These are phyloP conservation scores for Perca schrenkii DNA, from an alignment of 2,113 vertebrate species.

Conservation along the genomic window DNA sequence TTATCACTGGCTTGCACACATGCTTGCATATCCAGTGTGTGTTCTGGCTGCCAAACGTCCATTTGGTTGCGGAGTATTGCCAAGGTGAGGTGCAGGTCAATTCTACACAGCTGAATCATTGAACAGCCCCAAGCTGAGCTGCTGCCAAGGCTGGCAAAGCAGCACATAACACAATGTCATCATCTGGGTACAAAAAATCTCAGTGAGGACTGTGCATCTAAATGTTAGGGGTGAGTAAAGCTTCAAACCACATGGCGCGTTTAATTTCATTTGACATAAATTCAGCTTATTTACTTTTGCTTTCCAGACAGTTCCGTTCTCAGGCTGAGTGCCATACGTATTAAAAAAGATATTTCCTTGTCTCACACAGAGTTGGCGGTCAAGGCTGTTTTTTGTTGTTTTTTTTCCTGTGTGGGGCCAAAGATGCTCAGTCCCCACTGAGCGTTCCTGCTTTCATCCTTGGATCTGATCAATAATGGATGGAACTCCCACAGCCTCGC, in stretches of 20 bases:
- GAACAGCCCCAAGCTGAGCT: conserved; percentile 62
- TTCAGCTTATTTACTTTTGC: conserved; percentile 31
- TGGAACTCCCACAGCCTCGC: conserved; percentile 79
- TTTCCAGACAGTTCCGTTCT: conserved; percentile 15
- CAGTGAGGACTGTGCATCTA: conserved; percentile 24
- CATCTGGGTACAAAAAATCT: conserved; percentile 52
- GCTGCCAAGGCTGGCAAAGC: conserved; percentile 66
- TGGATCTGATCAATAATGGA: conserved; percentile 84
- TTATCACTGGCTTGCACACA: conserved; percentile 64
- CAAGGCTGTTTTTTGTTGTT: conserved; percentile 53
- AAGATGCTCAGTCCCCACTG: conserved; percentile 77
- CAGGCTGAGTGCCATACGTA: conserved; percentile 30
- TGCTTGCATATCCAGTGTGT: conserved; percentile 70
- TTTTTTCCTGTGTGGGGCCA: conserved; percentile 65
- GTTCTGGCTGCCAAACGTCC: conserved; percentile 74
- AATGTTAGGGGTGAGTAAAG: conserved; percentile 48
- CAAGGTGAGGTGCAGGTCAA: conserved; percentile 81
- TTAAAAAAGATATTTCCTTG: conserved; percentile 60
- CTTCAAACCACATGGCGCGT: conserved; percentile 20
- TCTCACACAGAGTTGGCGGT: conserved; percentile 62
- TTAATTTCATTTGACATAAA: conserved; percentile 21
- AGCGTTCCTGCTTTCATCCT: conserved; percentile 79
- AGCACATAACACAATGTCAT: conserved; percentile 57
- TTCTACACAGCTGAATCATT: conserved; percentile 75
- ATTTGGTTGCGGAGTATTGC: conserved; percentile 73